These are phyloP conservation scores for Rhagonycha fulva DNA, from an alignment of 2,888 invertebrate genomes.

Conservation along the genomic window DNA sequence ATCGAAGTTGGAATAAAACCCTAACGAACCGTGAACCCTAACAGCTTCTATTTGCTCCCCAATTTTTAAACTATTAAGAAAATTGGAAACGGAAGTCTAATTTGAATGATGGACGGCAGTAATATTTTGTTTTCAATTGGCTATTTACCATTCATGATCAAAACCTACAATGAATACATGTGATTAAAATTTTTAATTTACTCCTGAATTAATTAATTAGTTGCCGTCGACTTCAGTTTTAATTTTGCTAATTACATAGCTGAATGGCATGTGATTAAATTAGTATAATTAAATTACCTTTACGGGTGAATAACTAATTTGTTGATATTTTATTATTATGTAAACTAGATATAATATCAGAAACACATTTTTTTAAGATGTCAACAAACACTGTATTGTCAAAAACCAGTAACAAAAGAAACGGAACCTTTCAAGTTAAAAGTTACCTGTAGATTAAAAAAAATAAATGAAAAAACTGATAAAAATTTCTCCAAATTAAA, in stretches of 20 bases:
- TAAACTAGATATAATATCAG: too few relatives aligned
- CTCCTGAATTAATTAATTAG: background rate
- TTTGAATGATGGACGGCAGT: slow-evolving; percentile 13
- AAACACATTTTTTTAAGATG: background rate
- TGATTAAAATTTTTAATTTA: background rate
- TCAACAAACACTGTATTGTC: background rate
- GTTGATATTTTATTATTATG: too few relatives aligned
- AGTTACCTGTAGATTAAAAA: too few relatives aligned
- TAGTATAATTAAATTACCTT: background rate
- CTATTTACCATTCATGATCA: background rate
- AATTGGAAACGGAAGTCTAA: slow-evolving; percentile 32
- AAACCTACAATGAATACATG: background rate
- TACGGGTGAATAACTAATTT: too few relatives aligned
- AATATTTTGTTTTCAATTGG: background rate
- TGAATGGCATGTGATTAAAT: background rate
- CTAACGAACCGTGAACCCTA: slow-evolving; percentile 36
- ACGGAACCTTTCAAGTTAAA: too few relatives aligned
- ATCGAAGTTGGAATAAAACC: slow-evolving; percentile 35
- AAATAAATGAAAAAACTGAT: too few relatives aligned
- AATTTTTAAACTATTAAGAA: slow-evolving; percentile 36
- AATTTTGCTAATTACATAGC: background rate
- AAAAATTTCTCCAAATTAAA: background rate
- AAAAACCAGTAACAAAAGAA: too few relatives aligned
- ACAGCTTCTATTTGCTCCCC: slow-evolving; percentile 32
- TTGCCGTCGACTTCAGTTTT: background rate